Conservation (phyloP, 1,140 invertebrate genomes). For the Hydropsyche tenuis region DNA sequence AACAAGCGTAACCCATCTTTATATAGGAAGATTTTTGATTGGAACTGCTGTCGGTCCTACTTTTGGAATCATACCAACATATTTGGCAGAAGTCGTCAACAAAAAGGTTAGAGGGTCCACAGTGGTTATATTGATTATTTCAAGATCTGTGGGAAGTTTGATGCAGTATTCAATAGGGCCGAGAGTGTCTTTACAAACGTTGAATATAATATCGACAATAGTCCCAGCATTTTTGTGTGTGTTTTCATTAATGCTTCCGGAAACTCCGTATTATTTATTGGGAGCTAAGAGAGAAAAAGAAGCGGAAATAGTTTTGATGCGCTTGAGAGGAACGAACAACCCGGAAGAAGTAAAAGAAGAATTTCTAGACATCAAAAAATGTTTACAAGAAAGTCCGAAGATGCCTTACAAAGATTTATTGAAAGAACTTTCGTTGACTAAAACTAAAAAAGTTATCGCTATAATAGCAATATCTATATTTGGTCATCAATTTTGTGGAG, state of each 20-base stretch:
- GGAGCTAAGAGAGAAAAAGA: constrained; percentile 36
- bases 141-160: constrained; percentile 67
- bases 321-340: constrained; percentile 36
- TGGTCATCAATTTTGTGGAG: constrained; percentile 46
- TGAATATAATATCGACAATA: constrained; percentile 37
- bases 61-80: constrained; percentile 52
- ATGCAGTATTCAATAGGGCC: constrained; percentile 58
- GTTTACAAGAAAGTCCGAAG: constrained; percentile 41
- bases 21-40: constrained; percentile 45
- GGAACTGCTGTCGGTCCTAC: constrained; percentile 48
- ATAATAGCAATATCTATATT: constrained; percentile 46
- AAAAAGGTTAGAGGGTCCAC: constrained; percentile 65
- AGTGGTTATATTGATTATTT: constrained; percentile 68
- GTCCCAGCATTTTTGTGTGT: constrained; percentile 39
- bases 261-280: constrained; percentile 47
- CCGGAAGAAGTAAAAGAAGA: constrained; percentile 39
- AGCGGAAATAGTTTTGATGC: constrained; percentile 37
- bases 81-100: constrained; percentile 68
- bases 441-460: constrained; percentile 42
- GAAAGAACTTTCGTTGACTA: constrained; percentile 40
- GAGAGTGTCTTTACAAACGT: constrained; percentile 50
- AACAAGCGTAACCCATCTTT: constrained; percentile 36
- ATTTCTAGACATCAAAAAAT: constrained; percentile 44
- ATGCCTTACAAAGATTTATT: constrained; percentile 41
- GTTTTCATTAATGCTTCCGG: constrained; percentile 42